Conservation (phyloP, 2,888 invertebrate genomes). For the Amorpha juglandis region DNA sequence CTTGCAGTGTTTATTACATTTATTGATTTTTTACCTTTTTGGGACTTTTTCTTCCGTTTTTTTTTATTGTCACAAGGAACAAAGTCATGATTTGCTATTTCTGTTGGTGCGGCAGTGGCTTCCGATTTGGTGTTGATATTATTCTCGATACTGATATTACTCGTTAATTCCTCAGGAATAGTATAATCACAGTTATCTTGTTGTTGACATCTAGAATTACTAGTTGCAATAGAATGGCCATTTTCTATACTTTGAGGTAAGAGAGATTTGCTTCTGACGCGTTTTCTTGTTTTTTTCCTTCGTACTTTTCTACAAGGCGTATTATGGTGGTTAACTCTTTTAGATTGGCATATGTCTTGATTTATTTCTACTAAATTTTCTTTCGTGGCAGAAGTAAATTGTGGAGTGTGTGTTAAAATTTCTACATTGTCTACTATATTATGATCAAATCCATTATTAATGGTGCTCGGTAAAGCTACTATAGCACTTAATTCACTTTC, state of each 20-base stretch:
- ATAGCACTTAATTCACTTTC: constrained; percentile 28
- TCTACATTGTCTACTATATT: not conserved
- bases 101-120: constrained; percentile 16
- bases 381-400: not conserved
- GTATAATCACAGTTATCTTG: not conserved
- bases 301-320: constrained; percentile 3
- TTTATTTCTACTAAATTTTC: constrained; percentile 4
- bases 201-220: not conserved
- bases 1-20: not conserved
- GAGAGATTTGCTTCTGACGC: not conserved
- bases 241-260: not conserved
- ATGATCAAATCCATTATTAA: not conserved
- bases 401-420: not conserved
- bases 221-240: not conserved
- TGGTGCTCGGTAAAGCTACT: not conserved
- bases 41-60: not conserved
- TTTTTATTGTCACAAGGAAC: not conserved
- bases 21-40: constrained; percentile 11
- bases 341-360: not conserved
- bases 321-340: not conserved
- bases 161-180: not conserved
- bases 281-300: constrained; percentile 29
- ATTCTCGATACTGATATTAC: not conserved
- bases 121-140: not conserved
- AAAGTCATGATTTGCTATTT: not conserved